Evolutionary conservation across 2,113 vertebrate genomes (phyloP), one percentile per base, ranked within the genome.

Genomic region (Ageneiosus marmoratus): DNA sequence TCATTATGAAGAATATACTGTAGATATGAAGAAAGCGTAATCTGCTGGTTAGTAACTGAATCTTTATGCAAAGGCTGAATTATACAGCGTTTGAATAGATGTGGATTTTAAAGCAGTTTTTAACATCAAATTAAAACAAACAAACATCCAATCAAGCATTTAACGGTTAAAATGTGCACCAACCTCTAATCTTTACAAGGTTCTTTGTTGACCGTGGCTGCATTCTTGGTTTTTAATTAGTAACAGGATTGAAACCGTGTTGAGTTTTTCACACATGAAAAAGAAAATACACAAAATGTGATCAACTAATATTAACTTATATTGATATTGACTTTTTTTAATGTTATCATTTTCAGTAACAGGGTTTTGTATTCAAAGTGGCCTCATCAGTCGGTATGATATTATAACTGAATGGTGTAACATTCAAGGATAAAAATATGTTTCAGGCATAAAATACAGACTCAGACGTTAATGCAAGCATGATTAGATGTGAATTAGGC

Each of bases 41-140:
- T 67, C 63, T 22, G 18, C 7, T 84, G 80, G 46, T 16, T 32
- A 51, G 29, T 74, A 74, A 74, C 27, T 18, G n/a, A 74, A 74
- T 29, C 16, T 41, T 11, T 77, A 11, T 44, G 55, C 41, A 58
- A 77, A 11, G 16, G 15, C 13, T 34, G 32, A 13, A n/a, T n/a
- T 24, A 34, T 7, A 65, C 32, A 65, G 62, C 15, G 32, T 65
- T n/a, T n/a, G n/a, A n/a, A 22, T n/a, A 24, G 10, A 22, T 56
- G 22, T 56, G 2, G 0, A 51, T 51, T 0, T 16, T n/a, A n/a
- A n/a, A n/a, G n/a, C 9, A 15, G 4, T 62, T 63, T 63, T 29
- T 29, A 53, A 51, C 73, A 55, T 32, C 10, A 10, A 75, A 75
- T 60, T 0, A n/a, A 27, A 11, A 27, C 11, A 58, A 58, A 24